Evolutionary conservation across 2,888 invertebrate species (phyloP), one percentile per base, ranked within the genome.

Genomic region (Leucozona laternaria): DNA sequence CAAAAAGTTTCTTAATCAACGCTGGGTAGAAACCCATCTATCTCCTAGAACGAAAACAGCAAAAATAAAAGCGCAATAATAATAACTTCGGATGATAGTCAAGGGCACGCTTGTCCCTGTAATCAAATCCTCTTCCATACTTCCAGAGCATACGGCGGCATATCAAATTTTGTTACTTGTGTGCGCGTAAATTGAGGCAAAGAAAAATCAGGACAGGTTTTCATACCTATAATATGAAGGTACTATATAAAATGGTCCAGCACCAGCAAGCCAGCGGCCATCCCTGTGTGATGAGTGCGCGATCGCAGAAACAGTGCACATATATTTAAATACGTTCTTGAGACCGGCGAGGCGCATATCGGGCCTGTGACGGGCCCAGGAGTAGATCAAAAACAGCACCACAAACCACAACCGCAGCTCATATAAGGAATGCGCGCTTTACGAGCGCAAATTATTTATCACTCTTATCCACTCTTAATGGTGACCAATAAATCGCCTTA

Each of bases 401-500:
- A 75, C 43, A 28, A 45, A 28, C 50, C 64, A 31, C 60, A 60
- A 31, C 60, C 60, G 37, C 60, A 60, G 37, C 68, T 55, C 86
- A 78, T 60, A 75, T 73, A 77, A 81, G 57, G 86, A 78, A 87
- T 87, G 79, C 82, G 87, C 82, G 79, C 83, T 82, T 79, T 82
- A 82, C 87, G 79, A 79, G 87, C 72, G 76, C 83, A 83, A 87
- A 87, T 87, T 87, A 87, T 87, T 87, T 87, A 87, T 87, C 87
- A 83, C 76, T 83, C 83, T 87, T 87, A 87, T 87, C 87, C 87
- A 72, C 76, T 79, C 83, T 83, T 87, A 87, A 87, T 87, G 83
- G 87, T 87, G 87, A 87, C 87, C 87, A 87, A 87, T 87, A 87
- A 87, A 87, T 87, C 87, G 87, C 87, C 83, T 87, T 87, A 87